Evolutionary conservation across 2,113 vertebrate genomes (phyloP), one percentile per base, ranked within the genome.

Genomic region (Silurus glanis): DNA sequence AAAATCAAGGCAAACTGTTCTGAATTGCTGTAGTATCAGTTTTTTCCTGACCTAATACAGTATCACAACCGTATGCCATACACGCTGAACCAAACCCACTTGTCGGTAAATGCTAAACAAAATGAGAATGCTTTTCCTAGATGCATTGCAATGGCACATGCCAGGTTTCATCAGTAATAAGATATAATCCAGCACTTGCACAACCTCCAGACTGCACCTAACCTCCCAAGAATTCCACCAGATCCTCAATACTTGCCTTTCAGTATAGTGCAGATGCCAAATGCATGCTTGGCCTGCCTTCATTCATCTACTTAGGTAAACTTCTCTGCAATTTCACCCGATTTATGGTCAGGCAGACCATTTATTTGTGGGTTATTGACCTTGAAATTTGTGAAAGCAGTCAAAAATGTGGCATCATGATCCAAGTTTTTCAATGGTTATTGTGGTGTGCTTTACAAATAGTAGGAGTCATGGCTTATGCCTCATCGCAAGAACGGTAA

Each of bases 111-210:
- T 74, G 45, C 1, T 21, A 23, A 16, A 55, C 28, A 55, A 37
- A 64, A 80, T 10, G 2, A 53, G 8, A 80, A 1, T 21, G 85
- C 88, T 88, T 87, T 37, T 83, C 87, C 87, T 74, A 78, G 87
- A 83, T 80, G 88, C 86, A 90, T 67, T 84, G 88, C 83, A 80
- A 67, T 88, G 87, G 92, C 87, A 89, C 91, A 90, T 91, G 87
- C 85, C 67, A 58, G 56, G 59, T 88, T 88, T 90, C 81, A 84
- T 90, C 16, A 85, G 86, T 92, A 93, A 94, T 93, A 93, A 93
- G 89, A 91, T 71, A 80, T 93, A 92, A 93, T 93, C 91, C 90
- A 76, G 83, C 69, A 84, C 79, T 90, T 90, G 47, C 47, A 82
- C 62, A 66, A 67, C 45, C 47, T 53, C 58, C 81, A 82, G 88